These are phyloP conservation scores for Asarcornis scutulata DNA, from an alignment of 2,113 vertebrate species.

Conservation along the genomic window DNA sequence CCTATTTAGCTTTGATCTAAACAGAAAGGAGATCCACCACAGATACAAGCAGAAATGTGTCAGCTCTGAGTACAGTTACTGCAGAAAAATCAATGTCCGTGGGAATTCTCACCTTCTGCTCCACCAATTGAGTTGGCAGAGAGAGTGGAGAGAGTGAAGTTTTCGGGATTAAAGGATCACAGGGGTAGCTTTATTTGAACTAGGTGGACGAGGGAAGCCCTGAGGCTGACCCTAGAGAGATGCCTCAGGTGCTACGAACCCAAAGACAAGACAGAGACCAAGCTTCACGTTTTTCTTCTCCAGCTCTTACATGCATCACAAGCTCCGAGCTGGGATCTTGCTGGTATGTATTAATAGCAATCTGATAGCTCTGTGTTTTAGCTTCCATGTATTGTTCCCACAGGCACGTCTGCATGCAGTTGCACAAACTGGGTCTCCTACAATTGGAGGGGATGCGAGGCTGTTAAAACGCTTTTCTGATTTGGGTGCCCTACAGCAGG, in stretches of 20 bases:
- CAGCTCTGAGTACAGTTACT: accelerated
- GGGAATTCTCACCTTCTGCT: neutral
- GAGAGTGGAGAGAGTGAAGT: neutral
- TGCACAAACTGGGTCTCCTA: neutral
- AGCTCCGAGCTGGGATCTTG: neutral
- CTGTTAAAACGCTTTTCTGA: neutral
- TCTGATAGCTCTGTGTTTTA: neutral
- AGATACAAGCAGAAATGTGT: neutral
- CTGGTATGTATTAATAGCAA: neutral
- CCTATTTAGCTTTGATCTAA: neutral
- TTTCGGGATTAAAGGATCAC: neutral
- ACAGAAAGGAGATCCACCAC: neutral
- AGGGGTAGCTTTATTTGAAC: neutral
- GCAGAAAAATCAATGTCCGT: neutral
- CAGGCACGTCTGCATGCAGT: neutral
- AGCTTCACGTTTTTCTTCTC: neutral
- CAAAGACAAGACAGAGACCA: neutral
- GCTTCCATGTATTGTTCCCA: constrained; percentile 49
- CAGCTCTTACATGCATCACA: neutral
- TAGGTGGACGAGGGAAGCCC: neutral
- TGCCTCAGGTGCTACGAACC: neutral
- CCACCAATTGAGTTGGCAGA: neutral
- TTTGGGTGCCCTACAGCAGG: neutral
- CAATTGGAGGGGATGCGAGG: accelerated
- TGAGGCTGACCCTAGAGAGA: neutral